Evolutionary conservation across 2,113 vertebrate species (phyloP), one percentile per base, ranked within the genome.

Genomic region (Neodontobutis hainanensis): DNA sequence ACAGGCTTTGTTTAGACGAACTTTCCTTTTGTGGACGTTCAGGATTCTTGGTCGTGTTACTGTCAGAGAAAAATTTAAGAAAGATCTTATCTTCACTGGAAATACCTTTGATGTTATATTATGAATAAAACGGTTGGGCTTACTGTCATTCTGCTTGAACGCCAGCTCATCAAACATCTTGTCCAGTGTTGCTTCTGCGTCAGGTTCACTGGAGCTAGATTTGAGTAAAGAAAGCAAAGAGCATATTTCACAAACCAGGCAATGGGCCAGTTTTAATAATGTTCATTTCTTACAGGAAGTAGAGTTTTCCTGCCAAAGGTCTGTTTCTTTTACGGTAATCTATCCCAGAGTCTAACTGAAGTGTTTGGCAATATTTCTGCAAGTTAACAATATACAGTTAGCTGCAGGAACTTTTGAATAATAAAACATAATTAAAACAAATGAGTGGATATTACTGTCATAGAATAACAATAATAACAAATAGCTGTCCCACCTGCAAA

Each of bases 141-240:
- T 94, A 99, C 97, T 95, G 94, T 99, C 97, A 90, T 99, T 99
- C 92, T 99, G 97, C 90, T 95, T 98, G 82, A 96, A 95, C 85
- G 97, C 96, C 93, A 99, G 93, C 92, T 98, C 95, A 88, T 99
- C 97, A 94, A 99, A 99, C 92, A 97, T 94, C 92, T 95, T 93
- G 92, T 99, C 95, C 79, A 99, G 89, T 72, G 92, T 92, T 73
- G 91, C 92, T 83, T 97, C 95, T 81, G 91, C 95, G 90, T 96
- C 94, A 81, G 94, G 90, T 87, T 99, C 97, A 91, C 94, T 95
- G 93, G 95, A 94, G 87, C 97, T 99, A 91, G 88, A 91, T 34
- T 1, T 4, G 47, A 75, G 19, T 27, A 51, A 75, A 0, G 10
- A 0, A 11, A 69, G 8, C 14, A 14, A 6, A 0, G 3, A 55